A percentile compares a stretch with the other conserved stretches of the same genome.
Evolutionary conservation across 2,888 invertebrate genomes (phyloP).

Genomic region (Poecilus cupreus): DNA sequence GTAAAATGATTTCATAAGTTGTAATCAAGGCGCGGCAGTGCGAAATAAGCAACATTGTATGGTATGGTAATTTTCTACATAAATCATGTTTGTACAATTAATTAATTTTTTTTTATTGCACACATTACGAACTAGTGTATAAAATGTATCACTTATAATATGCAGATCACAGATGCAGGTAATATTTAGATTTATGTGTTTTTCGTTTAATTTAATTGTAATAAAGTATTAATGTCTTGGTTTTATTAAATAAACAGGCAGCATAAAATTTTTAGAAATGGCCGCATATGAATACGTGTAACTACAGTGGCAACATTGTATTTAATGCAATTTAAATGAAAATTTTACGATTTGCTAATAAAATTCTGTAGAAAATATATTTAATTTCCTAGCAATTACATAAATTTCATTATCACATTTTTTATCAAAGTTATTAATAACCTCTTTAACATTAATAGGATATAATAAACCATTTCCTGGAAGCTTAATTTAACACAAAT

Average conservation of each 20-base stretch:
- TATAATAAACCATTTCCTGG: constrained; percentile 21
- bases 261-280: constrained; percentile 4
- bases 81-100: too few relatives aligned
- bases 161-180: background rate
- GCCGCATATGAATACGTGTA: background rate
- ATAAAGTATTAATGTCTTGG: background rate
- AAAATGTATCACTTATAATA: background rate
- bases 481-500: background rate
- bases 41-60: too few relatives aligned
- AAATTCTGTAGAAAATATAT: constrained; percentile 23
- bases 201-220: background rate
- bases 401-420: constrained; percentile 28
- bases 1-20: too few relatives aligned
- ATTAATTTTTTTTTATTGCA: too few relatives aligned
- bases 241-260: background rate
- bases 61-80: too few relatives aligned
- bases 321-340: constrained; percentile 18
- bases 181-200: constrained; percentile 10
- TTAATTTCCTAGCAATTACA: constrained; percentile 14
- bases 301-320: background rate
- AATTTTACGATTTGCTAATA: constrained; percentile 30
- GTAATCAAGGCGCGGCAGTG: too few relatives aligned
- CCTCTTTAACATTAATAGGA: background rate
- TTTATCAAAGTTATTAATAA: constrained; percentile 32
- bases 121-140: too few relatives aligned